Evolutionary conservation across 2,888 invertebrate genomes (phyloP), one percentile per base, ranked within the genome.

Genomic region (Tinea pellionella): DNA sequence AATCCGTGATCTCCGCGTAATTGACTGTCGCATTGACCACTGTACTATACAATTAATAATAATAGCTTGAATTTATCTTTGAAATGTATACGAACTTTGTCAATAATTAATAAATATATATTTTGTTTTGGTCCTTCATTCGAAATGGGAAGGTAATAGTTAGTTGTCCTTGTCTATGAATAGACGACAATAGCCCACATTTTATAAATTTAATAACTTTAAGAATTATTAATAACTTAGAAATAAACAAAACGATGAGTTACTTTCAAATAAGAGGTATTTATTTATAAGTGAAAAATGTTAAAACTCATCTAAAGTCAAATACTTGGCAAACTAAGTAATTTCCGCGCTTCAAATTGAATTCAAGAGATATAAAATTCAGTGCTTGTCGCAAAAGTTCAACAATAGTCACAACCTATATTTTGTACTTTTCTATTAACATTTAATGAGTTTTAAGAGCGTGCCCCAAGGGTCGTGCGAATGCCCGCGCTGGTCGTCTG

Each of bases 401-500:
- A 53, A 53, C 53, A 53, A 53, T 53, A 53, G 19, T 19, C 24
- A 53, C 12, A 53, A 53, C 53, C 47, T 47, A 53, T 53, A 24
- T 53, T 53, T 18, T 53, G 53, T 24, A 53, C 53, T 53, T 53
- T 53, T 53, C 53, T 53, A 53, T 53, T 53, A 53, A 24, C 13
- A 53, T 24, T 53, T 53, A 53, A 53, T 53, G 24, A 53, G 19
- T 24, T 53, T 53, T 24, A 53, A 53, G 53, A 53, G 24, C 32
- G 43, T 57, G 19, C 16, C 41, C 43, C 29, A 13, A 4, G 29
- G 58, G 30, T 56, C 41, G 43, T 51, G 51, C 51, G 59, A 16
- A 59, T 56, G 47, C 57, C 62, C 51, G 62, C 59, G 29, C 16
- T 57, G 59, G 47, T 19, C 57, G 59, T 42, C 60, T 66, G 69